phyloP scores from a whole-genome alignment of 2,797 vertebrate species.

The Hippocampus kuda region DNA sequence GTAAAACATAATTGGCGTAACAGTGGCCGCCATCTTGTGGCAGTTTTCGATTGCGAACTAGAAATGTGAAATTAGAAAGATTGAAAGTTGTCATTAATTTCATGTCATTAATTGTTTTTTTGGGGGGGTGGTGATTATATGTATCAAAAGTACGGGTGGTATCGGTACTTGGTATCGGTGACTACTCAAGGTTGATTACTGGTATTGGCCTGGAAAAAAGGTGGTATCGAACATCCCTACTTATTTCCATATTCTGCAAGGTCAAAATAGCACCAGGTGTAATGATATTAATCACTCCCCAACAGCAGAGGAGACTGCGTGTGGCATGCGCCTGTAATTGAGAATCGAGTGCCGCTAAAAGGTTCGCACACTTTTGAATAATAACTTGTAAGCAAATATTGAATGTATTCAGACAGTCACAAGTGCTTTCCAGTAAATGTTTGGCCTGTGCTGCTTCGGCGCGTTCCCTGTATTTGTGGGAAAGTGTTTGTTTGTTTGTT shows the following conservation, averaged over 20 bases:
- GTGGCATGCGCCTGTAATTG: background rate
- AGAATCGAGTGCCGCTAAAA: background rate
- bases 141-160: too few species aligned
- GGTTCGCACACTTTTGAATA: background rate
- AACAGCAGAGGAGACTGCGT: background rate
- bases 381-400: constrained; percentile 1
- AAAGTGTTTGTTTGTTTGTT: background rate
- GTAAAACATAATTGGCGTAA: background rate
- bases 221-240: background rate
- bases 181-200: too few species aligned
- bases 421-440: background rate
- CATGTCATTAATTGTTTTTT: too few species aligned
- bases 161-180: too few species aligned
- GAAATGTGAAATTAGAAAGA: too few species aligned
- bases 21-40: too few species aligned
- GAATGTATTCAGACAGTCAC: background rate
- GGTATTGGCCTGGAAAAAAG: too few species aligned
- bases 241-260: background rate
- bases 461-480: background rate
- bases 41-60: too few species aligned
- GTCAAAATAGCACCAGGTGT: background rate
- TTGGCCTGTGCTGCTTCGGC: background rate
- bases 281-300: constrained; percentile 5
- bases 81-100: too few species aligned
- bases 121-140: too few species aligned